A percentile compares a stretch with the other conserved stretches of the same genome.
Evolutionary conservation across 2,888 invertebrate genomes (phyloP).

Genomic region (Petrophora chlorosata): DNA sequence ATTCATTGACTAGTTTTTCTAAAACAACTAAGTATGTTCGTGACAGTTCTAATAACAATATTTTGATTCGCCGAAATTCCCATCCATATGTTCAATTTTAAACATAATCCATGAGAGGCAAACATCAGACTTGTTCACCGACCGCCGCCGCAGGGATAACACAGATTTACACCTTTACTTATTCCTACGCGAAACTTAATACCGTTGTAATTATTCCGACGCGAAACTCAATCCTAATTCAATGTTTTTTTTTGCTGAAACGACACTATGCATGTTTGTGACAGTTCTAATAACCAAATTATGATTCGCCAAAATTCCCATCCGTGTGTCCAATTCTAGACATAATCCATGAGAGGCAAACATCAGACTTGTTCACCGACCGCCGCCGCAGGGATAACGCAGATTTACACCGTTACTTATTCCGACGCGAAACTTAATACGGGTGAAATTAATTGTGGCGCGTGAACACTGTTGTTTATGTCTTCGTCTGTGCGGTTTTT

Average conservation of each 20-base stretch:
- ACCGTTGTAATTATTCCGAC: slow-evolving; percentile 54
- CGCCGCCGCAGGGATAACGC: slow-evolving; percentile 52
- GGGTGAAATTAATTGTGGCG: slow-evolving; percentile 53
- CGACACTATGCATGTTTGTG: not conserved
- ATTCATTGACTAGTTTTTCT: no score
- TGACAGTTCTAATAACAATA: no score
- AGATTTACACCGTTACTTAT: slow-evolving; percentile 59
- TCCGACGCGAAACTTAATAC: slow-evolving; percentile 46
- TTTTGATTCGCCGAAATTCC: no score
- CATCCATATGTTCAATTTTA: slow-evolving; percentile 28
- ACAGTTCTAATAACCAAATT: no score
- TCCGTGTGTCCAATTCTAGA: slow-evolving; percentile 33
- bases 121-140: slow-evolving; percentile 50
- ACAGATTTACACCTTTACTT: slow-evolving; percentile 58
- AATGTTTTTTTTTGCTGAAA: no score
- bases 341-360: slow-evolving; percentile 43
- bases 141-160: slow-evolving; percentile 51
- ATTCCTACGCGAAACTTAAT: slow-evolving; percentile 47
- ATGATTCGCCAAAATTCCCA: not conserved
- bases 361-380: slow-evolving; percentile 49
- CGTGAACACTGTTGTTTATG: slow-evolving; percentile 19
- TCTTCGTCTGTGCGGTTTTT: not conserved
- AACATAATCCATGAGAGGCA: slow-evolving; percentile 41
- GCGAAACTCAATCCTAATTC: no score
- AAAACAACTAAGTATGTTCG: no score